Base-by-base conservation (phyloP, 2,113 vertebrate genomes). In the Arenaria interpres region DNA sequence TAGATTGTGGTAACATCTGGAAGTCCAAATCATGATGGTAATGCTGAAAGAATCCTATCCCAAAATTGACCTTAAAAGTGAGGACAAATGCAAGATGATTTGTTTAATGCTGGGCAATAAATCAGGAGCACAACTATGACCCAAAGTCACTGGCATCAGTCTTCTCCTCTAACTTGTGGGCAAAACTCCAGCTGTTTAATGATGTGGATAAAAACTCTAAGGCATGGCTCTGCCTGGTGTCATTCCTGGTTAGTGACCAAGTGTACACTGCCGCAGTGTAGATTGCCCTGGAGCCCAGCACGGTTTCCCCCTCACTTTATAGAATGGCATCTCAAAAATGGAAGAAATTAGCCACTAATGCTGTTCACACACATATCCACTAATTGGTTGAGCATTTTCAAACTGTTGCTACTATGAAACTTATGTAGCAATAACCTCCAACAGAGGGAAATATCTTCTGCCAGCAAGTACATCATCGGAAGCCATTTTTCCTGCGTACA, bases 121-220 rank as follows among this genome's bases (percentile, higher is more conserved):
- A 83, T 48, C 30, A 82, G 68, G 37, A 84, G 20, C n/a, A 81
- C 32, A 72, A 35, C 66, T 54, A 32, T 39, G 33, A 78, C 32
- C 35, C 41, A 74, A 92, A 76, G 41, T 76, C 54, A 59, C 41
- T 35, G 78, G 37, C 50, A 88, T 82, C 63, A 82, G 66, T 86
- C 68, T 81, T 91, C 68, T 67, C 14, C 51, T 86, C 23, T 23
- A 90, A 96, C 60, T 88, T 71, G 33, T 86, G 72, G 93, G 92
- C 88, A 96, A 74, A 80, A 86, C n/a, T 88, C 85, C 82, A 94
- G 46, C 9, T 88, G 72, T 92, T 95, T 92, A 97, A 93, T 94
- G 72, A 93, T 60, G 88, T 82, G 72, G 32, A 91, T 79, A 92
- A 94, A 86, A 95, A 57, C 37, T 85, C 35, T 30, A 85, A 92